Evolutionary conservation across 2,888 invertebrate species (phyloP).

Genomic region (Caenorhabditis zanzibari): DNA sequence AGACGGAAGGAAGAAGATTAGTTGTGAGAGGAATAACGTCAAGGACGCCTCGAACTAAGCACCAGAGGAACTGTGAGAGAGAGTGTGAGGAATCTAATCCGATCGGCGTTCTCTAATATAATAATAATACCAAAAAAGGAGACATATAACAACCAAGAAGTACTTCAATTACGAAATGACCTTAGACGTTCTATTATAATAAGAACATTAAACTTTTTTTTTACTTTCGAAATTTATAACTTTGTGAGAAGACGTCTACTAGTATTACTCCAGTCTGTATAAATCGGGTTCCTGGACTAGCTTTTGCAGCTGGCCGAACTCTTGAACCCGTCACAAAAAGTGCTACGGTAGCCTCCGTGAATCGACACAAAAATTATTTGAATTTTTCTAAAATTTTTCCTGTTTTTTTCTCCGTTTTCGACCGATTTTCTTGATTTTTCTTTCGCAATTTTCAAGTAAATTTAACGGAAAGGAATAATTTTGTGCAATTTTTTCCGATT

Average conservation of each 20-base stretch:
- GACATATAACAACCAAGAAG: slow-evolving; percentile 24
- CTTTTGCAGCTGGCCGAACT: too few relatives aligned
- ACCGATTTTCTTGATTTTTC: too few relatives aligned
- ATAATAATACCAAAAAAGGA: slow-evolving; percentile 33
- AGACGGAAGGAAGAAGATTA: slow-evolving; percentile 43
- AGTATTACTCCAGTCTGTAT: too few relatives aligned
- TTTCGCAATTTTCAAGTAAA: too few relatives aligned
- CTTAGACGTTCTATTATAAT: slow-evolving; percentile 10
- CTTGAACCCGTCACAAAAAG: too few relatives aligned
- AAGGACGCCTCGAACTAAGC: slow-evolving; percentile 50
- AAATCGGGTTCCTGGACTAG: too few relatives aligned
- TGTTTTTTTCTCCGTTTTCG: background rate
- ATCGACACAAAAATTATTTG: too few relatives aligned
- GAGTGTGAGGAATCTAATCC: slow-evolving; percentile 30
- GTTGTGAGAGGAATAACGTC: slow-evolving; percentile 60
- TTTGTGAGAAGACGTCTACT: background rate
- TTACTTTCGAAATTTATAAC: background rate
- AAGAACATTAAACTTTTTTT: background rate
- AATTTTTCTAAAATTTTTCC: background rate
- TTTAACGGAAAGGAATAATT: too few relatives aligned
- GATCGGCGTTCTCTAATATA: slow-evolving; percentile 15
- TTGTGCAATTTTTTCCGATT: too few relatives aligned
- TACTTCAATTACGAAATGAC: slow-evolving; percentile 58
- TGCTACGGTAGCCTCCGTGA: too few relatives aligned
- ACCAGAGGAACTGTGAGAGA: slow-evolving; percentile 37